A percentile compares a stretch with the other conserved stretches of the same genome.
Conservation (phyloP, 2,113 vertebrate genomes). For the Cyanoramphus novaezelandiae region DNA sequence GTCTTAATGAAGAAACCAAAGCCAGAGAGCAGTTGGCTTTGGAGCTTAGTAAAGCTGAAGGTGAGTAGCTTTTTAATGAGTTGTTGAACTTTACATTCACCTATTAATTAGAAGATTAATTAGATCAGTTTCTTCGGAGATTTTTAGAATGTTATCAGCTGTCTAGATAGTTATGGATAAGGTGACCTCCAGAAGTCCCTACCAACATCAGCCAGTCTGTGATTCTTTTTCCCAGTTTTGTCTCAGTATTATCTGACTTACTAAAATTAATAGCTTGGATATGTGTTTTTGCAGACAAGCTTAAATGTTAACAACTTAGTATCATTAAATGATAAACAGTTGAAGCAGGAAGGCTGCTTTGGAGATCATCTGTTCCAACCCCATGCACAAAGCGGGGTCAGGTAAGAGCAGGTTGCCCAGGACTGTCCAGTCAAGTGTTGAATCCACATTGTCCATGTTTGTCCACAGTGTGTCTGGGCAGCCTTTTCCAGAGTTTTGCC, state of each 20-base stretch:
- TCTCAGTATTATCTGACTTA: background rate
- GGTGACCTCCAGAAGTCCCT: background rate
- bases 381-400: background rate
- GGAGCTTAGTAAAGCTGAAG: slow-evolving; percentile 91
- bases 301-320: background rate
- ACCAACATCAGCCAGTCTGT: background rate
- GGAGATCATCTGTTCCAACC: background rate
- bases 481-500: background rate
- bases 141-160: background rate
- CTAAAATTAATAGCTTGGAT: background rate
- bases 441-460: background rate
- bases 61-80: slow-evolving; percentile 65
- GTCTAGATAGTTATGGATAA: background rate
- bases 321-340: background rate
- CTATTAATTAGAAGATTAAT: background rate
- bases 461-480: background rate
- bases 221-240: background rate
- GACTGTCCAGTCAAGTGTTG: background rate
- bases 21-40: slow-evolving; percentile 89
- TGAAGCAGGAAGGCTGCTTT: background rate
- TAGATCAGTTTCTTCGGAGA: background rate
- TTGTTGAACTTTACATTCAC: background rate
- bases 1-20: slow-evolving; percentile 83
- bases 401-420: background rate
- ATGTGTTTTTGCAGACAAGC: background rate